phyloP scores from a whole-genome alignment of 2,113 vertebrate species.

The Oriolus oriolus region DNA sequence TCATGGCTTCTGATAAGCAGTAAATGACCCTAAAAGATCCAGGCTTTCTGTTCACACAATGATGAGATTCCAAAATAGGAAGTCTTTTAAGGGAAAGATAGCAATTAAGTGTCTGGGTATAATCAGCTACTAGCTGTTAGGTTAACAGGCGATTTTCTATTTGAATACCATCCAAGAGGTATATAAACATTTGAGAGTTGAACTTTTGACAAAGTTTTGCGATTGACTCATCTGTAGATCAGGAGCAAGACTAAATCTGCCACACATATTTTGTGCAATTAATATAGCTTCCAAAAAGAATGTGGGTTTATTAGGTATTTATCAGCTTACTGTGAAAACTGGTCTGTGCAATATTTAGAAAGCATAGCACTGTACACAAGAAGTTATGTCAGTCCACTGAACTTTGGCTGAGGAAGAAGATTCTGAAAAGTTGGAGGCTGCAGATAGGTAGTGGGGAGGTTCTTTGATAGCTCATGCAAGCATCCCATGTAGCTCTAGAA shows the following conservation, averaged over 20 bases:
- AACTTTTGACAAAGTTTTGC: not conserved
- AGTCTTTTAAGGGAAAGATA: not conserved
- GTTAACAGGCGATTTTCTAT: not conserved
- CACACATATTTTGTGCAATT: not conserved
- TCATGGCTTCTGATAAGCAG: not conserved
- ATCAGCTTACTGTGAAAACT: not conserved
- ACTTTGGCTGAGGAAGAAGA: not conserved
- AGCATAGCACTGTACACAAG: not conserved
- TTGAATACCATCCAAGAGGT: not conserved
- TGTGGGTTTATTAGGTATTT: not conserved
- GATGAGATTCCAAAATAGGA: not conserved
- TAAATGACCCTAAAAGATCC: not conserved
- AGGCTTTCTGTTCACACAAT: not conserved
- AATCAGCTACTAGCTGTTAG: not conserved
- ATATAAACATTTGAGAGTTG: not conserved
- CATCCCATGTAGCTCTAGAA: not conserved
- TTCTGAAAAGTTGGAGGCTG: not conserved
- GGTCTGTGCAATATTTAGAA: not conserved
- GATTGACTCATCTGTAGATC: not conserved
- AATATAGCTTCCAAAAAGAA: not conserved
- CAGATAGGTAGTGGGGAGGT: not conserved
- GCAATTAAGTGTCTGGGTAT: not conserved
- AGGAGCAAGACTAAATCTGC: not conserved
- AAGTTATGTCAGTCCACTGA: not conserved
- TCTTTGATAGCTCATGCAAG: not conserved